Conservation (phyloP, 2,113 vertebrate species). For the Pterophyllum scalare region DNA sequence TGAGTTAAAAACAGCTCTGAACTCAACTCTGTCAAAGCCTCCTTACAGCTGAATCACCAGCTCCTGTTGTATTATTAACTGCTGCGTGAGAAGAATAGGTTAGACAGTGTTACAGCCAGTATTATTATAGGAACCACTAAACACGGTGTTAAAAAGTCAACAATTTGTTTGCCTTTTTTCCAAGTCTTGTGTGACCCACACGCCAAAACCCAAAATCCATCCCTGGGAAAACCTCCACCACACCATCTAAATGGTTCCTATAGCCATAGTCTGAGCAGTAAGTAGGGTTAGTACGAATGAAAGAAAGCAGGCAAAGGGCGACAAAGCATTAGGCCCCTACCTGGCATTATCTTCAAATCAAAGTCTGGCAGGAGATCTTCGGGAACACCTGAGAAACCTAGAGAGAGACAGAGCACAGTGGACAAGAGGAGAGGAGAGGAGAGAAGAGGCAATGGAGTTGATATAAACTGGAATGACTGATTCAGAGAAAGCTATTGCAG, state of each 20-base stretch:
- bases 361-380: constrained; percentile 96
- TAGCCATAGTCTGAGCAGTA: constrained; percentile 2
- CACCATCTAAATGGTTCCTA: not conserved
- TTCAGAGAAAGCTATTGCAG: constrained; percentile 40
- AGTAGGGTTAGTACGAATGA: constrained; percentile 49
- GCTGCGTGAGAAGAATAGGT: not conserved
- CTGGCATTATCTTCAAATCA: constrained; percentile 98
- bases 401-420: constrained; percentile 70
- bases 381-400: constrained; percentile 95
- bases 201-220: no score
- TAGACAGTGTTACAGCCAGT: not conserved
- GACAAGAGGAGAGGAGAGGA: constrained; percentile 42
- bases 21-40: not conserved
- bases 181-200: no score
- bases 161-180: no score
- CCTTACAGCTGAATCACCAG: constrained; percentile 6
- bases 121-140: constrained; percentile 2
- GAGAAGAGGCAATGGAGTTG: constrained; percentile 4
- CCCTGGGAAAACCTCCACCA: no score
- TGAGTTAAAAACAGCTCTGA: not conserved
- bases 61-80: not conserved
- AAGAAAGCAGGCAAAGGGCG: constrained; percentile 42
- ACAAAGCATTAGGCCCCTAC: constrained; percentile 84
- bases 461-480: constrained; percentile 42
- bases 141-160: not conserved